Conservation (phyloP, 2,797 vertebrate species). For the Hephaestus fuliginosus region DNA sequence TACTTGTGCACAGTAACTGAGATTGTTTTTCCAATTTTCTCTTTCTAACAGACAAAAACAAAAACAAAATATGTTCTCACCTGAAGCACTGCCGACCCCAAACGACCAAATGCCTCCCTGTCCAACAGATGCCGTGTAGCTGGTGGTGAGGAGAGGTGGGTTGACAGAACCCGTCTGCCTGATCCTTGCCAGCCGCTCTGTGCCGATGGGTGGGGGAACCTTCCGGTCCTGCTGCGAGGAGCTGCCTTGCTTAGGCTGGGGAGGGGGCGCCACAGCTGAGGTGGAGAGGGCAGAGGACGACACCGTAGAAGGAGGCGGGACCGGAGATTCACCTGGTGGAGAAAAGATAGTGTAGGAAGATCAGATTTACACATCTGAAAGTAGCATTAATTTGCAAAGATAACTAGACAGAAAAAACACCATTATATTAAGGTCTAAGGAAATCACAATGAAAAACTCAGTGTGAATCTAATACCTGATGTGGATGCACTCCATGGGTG, state of each 20-base stretch:
- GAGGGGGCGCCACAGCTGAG: constrained; percentile 90
- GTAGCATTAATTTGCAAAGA: not conserved
- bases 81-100: constrained; percentile 94
- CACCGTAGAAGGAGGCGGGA: constrained; percentile 94
- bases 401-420: no score
- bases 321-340: constrained; percentile 93
- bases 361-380: constrained; percentile 7
- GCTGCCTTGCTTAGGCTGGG: constrained; percentile 91
- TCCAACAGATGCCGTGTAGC: constrained; percentile 95
- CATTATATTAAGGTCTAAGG: not conserved
- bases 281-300: constrained; percentile 94
- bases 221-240: constrained; percentile 92
- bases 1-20: not conserved
- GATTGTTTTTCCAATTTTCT: not conserved
- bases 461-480: constrained; percentile 88
- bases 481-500: constrained; percentile 98
- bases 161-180: constrained; percentile 95
- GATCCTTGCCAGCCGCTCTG: constrained; percentile 95
- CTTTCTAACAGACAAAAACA: not conserved
- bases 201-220: constrained; percentile 97
- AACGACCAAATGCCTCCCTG: constrained; percentile 99
- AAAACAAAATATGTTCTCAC: constrained; percentile 75
- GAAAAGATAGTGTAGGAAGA: not conserved
- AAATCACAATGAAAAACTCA: not conserved
- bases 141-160: constrained; percentile 93